These are phyloP conservation scores for Capitella teleta DNA, from an alignment of 1,140 invertebrate species.

Conservation along the genomic window DNA sequence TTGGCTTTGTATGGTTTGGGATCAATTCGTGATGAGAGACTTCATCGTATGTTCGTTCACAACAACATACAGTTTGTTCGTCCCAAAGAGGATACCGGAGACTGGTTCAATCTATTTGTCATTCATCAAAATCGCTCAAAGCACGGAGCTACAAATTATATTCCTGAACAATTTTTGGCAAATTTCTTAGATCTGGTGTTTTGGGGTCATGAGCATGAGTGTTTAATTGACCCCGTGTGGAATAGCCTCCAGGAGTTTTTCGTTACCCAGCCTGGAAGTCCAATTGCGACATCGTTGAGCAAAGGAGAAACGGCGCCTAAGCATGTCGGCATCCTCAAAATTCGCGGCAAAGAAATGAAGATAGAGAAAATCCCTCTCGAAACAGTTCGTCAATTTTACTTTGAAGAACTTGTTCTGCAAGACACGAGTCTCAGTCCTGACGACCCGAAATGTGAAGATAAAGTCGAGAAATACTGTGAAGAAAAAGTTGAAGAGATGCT, in stretches of 20 bases:
- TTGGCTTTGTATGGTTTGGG: slow-evolving; percentile 89
- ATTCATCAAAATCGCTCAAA: slow-evolving; percentile 87
- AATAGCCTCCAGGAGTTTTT: slow-evolving; percentile 53
- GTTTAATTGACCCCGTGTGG: slow-evolving; percentile 61
- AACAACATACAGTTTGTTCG: slow-evolving; percentile 56
- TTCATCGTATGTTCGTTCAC: slow-evolving; percentile 56
- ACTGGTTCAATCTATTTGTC: slow-evolving; percentile 88
- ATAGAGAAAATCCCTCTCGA: slow-evolving; percentile 61
- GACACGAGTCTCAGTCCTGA: slow-evolving; percentile 42
- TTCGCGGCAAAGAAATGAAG: slow-evolving; percentile 55
- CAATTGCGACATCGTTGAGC: slow-evolving; percentile 85
- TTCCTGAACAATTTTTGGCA: slow-evolving; percentile 76
- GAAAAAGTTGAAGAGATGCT: slow-evolving; percentile 33
- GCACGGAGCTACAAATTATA: slow-evolving; percentile 61
- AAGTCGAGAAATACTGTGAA: slow-evolving; percentile 35
- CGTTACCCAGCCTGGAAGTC: slow-evolving; percentile 88
- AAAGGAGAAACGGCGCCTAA: slow-evolving; percentile 76
- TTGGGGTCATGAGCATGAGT: slow-evolving; percentile 99
- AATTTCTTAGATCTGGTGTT: slow-evolving; percentile 80
- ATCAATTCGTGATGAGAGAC: slow-evolving; percentile 80
- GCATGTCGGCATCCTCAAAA: slow-evolving; percentile 66
- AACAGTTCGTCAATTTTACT: slow-evolving; percentile 73
- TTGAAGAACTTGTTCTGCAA: slow-evolving; percentile 37
- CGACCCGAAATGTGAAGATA: slow-evolving; percentile 29
- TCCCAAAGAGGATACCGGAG: slow-evolving; percentile 52